Percentiles rank a stretch among this genome's conserved stretches.
These are phyloP conservation scores for Protodeltote pygarga DNA, from an alignment of 2,888 invertebrate species.

Conservation along the genomic window DNA sequence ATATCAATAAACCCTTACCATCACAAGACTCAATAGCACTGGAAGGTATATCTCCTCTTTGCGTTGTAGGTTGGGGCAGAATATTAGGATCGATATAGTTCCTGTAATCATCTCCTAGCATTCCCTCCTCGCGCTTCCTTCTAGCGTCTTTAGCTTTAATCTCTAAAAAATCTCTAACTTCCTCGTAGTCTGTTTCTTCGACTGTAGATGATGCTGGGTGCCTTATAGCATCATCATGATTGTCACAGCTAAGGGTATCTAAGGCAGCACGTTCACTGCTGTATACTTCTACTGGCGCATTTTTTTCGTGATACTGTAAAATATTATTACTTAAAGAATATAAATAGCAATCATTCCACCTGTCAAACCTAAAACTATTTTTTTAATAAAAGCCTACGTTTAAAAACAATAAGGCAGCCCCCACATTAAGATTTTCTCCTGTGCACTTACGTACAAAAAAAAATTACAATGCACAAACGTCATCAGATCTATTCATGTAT, in stretches of 20 bases:
- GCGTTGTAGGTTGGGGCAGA: slow-evolving; percentile 55
- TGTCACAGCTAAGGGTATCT: slow-evolving; percentile 81
- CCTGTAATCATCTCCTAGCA: slow-evolving; percentile 79
- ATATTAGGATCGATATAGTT: slow-evolving; percentile 70
- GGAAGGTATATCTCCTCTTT: slow-evolving; percentile 78
- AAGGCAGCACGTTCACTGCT: slow-evolving; percentile 80
- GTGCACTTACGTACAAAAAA: too few relatives aligned
- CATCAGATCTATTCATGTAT: too few relatives aligned
- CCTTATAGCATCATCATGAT: slow-evolving; percentile 56
- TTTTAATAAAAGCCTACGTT: too few relatives aligned
- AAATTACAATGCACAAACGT: too few relatives aligned
- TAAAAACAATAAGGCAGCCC: too few relatives aligned
- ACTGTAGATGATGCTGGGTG: slow-evolving; percentile 66
- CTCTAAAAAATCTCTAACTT: slow-evolving; percentile 76
- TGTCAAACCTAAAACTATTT: too few relatives aligned
- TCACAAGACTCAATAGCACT: slow-evolving; percentile 80
- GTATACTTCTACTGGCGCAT: slow-evolving; percentile 85
- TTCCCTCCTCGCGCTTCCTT: slow-evolving; percentile 71
- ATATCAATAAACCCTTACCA: slow-evolving; percentile 59
- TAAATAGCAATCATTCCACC: too few relatives aligned
- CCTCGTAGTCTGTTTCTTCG: slow-evolving; percentile 70
- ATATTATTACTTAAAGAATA: background rate
- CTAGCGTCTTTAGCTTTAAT: slow-evolving; percentile 70
- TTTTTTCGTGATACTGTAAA: slow-evolving; percentile 87
- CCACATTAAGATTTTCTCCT: too few relatives aligned